Evolutionary conservation across 2,888 invertebrate genomes (phyloP).

Genomic region (Pristionchus mayeri): DNA sequence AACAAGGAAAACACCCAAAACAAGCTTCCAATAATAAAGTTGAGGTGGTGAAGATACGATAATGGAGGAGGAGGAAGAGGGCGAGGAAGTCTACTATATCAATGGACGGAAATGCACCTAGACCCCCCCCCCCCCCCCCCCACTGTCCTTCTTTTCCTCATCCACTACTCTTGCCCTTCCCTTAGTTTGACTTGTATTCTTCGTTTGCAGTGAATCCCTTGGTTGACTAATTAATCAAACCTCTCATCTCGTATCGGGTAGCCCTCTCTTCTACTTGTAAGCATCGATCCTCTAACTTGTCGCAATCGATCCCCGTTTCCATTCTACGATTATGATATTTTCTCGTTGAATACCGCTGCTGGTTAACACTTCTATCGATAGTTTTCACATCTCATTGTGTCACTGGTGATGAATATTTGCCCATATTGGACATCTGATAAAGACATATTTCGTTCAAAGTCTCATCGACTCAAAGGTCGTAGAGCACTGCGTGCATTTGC

Average conservation of each 20-base stretch:
- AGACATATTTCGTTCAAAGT: no score
- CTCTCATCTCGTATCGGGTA: slow-evolving; percentile 5
- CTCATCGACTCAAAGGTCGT: no score
- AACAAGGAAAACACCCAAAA: not conserved
- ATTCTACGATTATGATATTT: no score
- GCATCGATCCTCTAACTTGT: not conserved
- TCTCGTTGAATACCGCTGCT: not conserved
- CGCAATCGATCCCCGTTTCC: not conserved
- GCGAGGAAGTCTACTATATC: not conserved
- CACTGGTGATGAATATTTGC: not conserved
- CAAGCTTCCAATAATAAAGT: not conserved
- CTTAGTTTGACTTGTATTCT: not conserved
- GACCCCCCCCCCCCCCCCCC: no score
- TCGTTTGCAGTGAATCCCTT: not conserved
- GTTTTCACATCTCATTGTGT: not conserved
- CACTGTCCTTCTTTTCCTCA: no score
- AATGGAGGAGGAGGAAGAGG: slow-evolving; percentile 28
- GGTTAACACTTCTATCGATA: not conserved
- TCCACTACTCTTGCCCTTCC: no score
- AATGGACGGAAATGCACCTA: slow-evolving; percentile 12
- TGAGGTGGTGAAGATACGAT: slow-evolving; percentile 34
- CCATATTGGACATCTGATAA: slow-evolving; percentile 2
- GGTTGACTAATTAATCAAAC: not conserved
- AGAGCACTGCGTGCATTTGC: no score
- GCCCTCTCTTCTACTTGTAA: not conserved